phyloP scores from a whole-genome alignment of 2,797 vertebrate genomes.

The Rhynchonycteris naso region DNA sequence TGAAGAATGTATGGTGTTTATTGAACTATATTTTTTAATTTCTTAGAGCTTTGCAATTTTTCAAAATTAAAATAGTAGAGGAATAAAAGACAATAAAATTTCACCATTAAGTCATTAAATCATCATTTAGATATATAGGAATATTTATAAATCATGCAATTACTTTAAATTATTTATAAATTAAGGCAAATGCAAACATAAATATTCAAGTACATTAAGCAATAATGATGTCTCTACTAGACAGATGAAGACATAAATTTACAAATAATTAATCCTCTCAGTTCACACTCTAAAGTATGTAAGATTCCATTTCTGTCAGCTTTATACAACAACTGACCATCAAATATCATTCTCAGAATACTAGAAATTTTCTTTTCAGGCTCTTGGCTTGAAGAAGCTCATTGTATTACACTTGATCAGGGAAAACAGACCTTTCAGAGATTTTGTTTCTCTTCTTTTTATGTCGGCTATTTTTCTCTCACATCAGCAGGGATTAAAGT shows the following conservation, averaged over 20 bases:
- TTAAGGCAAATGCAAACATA: slow-evolving; percentile 29
- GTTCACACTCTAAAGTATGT: not conserved
- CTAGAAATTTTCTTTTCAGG: slow-evolving; percentile 12
- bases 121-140: not conserved
- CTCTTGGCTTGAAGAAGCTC: slow-evolving; percentile 2
- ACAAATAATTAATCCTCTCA: not conserved
- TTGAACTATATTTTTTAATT: not conserved
- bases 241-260: not conserved
- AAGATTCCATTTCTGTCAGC: slow-evolving; percentile 25
- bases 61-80: slow-evolving; percentile 42
- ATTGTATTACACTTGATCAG: slow-evolving; percentile 34
- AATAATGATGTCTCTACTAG: slow-evolving; percentile 4
- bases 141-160: slow-evolving; percentile 23
- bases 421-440: not conserved
- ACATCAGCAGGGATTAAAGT: slow-evolving; percentile 36
- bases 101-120: not conserved
- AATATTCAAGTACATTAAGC: not conserved
- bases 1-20: not conserved
- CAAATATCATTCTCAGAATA: slow-evolving; percentile 3
- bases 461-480: slow-evolving; percentile 20
- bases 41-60: not conserved
- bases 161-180: slow-evolving; percentile 29
- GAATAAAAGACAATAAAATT: slow-evolving; percentile 3
- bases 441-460: slow-evolving; percentile 55
- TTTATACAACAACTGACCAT: not conserved